phyloP scores from a whole-genome alignment of 1,140 invertebrate genomes.

The Drosophila jambulina region DNA sequence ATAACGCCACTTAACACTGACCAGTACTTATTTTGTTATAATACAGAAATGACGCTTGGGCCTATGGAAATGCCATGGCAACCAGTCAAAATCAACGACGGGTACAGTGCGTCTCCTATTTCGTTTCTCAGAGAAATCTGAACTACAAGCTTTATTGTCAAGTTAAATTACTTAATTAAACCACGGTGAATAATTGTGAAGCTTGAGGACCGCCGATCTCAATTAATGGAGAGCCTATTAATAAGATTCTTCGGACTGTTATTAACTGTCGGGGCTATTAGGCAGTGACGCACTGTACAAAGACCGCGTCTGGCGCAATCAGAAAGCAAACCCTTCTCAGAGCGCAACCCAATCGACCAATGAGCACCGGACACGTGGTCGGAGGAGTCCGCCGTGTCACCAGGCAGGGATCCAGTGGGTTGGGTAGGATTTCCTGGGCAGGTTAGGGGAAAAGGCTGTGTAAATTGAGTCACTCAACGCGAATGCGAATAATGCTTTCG shows the following conservation, averaged over 20 bases:
- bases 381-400: background rate
- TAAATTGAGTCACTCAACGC: constrained; percentile 45
- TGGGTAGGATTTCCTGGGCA: constrained; percentile 26
- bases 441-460: background rate
- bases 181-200: constrained; percentile 1
- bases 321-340: constrained; percentile 16
- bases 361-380: constrained; percentile 32
- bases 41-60: background rate
- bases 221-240: constrained; percentile 11
- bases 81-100: background rate
- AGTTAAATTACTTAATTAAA: constrained; percentile 1
- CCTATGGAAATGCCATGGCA: constrained; percentile 4
- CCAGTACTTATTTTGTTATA: constrained; percentile 1
- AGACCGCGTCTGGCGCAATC: constrained; percentile 9
- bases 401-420: constrained; percentile 5
- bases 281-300: constrained; percentile 18
- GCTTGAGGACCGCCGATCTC: background rate
- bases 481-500: constrained; percentile 28
- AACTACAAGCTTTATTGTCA: background rate
- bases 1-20: background rate
- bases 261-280: background rate
- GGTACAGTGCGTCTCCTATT: constrained; percentile 1
- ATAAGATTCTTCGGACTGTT: background rate
- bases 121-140: background rate
- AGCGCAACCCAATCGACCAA: constrained; percentile 21